Evolutionary conservation across 2,797 vertebrate genomes (phyloP).

Genomic region (Amniataba percoides): DNA sequence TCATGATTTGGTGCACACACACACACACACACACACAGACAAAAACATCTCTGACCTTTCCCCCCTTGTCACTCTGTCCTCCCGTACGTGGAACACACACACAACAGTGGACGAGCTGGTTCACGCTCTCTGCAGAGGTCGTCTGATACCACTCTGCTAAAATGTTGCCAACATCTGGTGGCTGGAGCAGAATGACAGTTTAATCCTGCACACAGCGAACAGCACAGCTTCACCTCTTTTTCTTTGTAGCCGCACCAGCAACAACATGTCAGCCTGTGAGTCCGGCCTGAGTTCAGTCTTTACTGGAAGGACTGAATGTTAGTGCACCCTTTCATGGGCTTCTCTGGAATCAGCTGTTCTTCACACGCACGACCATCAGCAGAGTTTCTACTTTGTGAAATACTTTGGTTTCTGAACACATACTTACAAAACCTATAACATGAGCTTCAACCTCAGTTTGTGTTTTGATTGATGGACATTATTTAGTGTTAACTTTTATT

Average conservation of each 20-base stretch:
- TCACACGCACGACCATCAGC: neutral
- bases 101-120: neutral
- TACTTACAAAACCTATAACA: neutral
- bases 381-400: neutral
- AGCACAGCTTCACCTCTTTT: neutral
- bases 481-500: too few species aligned
- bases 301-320: neutral
- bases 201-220: neutral
- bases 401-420: neutral
- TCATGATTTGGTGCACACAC: too few species aligned
- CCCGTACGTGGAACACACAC: neutral
- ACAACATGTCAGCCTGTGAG: neutral
- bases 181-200: neutral
- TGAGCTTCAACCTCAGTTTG: neutral
- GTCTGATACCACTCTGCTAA: neutral
- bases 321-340: neutral
- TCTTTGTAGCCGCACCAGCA: too few species aligned
- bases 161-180: neutral
- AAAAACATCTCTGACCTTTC: too few species aligned
- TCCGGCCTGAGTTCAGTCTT: neutral
- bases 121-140: slow-evolving; percentile 11
- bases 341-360: neutral
- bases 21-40: neutral
- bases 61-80: neutral
- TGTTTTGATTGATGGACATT: too few species aligned